Base-by-base conservation (phyloP, 2,888 invertebrate genomes). In the Leucania comma region DNA sequence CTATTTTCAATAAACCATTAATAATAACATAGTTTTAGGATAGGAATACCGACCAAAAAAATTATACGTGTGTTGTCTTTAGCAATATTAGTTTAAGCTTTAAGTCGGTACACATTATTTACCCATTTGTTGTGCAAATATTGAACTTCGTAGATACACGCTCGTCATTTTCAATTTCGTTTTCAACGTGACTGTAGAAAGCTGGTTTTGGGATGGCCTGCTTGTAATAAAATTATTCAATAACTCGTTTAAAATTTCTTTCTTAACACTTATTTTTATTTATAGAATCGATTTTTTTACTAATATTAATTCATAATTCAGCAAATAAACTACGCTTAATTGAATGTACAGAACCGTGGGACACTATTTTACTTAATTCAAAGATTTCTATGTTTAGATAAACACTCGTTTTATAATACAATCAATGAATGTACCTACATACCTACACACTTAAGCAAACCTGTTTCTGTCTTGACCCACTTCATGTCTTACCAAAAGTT, bases 71-170 rank as follows among this genome's bases (percentile, higher is more conserved):
- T 87, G 83, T 88, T 87, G 85, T 81, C 89, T 89, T 88, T 88
- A 89, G 87, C 85, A 90, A 89, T 92, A 86, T 92, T 92, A 81
- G 88, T 86, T 86, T 87, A 88, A 84, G 86, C 84, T 83, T 83
- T 87, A 87, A 88, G 82, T 82, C 81, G 83, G 86, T 85, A 82
- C 84, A 85, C 86, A 84, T 85, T 90, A 87, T 92, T 91, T 93
- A 90, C 90, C 91, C 92, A 93, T 94, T 93, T 93, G 91, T 87
- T 89, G 84, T 82, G 78, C 87, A 90, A 93, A 94, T 92, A 93
- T 93, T 92, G 75, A 84, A 81, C 84, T 81, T 85, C 61, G 87
- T 88, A 75, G 84, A 85, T 84, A 81, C 86, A 86, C 86, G 87
- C 88, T 87, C 85, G 84, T 81, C 84, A 85, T 90, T 89, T 92